Conservation (phyloP, 1,140 invertebrate genomes). For the Kradibia gibbosae region DNA sequence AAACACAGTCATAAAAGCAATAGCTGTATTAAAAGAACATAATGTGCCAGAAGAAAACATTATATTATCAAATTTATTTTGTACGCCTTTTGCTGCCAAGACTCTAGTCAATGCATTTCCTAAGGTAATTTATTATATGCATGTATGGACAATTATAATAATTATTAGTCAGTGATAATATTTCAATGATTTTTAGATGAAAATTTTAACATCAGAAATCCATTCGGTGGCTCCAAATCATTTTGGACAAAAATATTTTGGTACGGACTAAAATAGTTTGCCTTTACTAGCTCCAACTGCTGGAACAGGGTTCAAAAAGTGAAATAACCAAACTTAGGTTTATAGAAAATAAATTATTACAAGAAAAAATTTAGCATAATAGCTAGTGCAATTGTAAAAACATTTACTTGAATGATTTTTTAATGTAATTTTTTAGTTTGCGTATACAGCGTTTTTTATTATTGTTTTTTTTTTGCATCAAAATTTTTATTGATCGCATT, state of each 20-base stretch:
- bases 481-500: slow-evolving; percentile 1
- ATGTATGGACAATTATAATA: background rate
- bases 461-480: slow-evolving; percentile 44
- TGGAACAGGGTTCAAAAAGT: slow-evolving; percentile 37
- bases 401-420: slow-evolving; percentile 29
- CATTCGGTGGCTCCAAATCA: slow-evolving; percentile 97
- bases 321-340: slow-evolving; percentile 21
- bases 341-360: slow-evolving; percentile 46
- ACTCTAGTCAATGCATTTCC: slow-evolving; percentile 91
- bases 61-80: slow-evolving; percentile 96
- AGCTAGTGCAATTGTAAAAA: slow-evolving; percentile 49
- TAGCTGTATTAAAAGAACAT: slow-evolving; percentile 94
- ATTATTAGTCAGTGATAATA: background rate
- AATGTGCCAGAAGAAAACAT: slow-evolving; percentile 94
- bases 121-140: slow-evolving; percentile 71
- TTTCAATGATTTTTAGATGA: slow-evolving; percentile 76
- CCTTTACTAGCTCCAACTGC: slow-evolving; percentile 47
- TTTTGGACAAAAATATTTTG: slow-evolving; percentile 99
- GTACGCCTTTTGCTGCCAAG: slow-evolving; percentile 91
- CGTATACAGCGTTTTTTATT: background rate
- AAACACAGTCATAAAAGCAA: slow-evolving; percentile 95
- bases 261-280: slow-evolving; percentile 86
- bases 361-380: slow-evolving; percentile 46
- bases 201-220: slow-evolving; percentile 95
- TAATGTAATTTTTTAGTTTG: background rate